phyloP scores from a whole-genome alignment of 92 coral and sea anemone species.

The Epizoanthus ramosus region DNA sequence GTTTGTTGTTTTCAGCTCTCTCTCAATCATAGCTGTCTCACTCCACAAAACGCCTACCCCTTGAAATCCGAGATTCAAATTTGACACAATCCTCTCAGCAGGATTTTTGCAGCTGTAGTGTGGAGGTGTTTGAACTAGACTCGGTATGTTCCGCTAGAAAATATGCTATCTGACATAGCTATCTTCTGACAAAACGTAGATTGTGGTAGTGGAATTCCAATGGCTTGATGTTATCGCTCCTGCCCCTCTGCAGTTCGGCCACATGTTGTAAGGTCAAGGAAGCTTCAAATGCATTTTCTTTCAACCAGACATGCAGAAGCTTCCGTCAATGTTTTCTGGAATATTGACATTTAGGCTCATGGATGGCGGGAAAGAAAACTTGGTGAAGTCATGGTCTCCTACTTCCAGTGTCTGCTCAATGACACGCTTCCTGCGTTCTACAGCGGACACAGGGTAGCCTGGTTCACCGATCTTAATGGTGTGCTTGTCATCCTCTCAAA shows the following conservation, averaged over 20 bases:
- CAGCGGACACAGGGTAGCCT: conserved; percentile 68
- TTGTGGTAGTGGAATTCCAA: conserved; percentile 46
- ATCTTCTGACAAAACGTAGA: conserved; percentile 29
- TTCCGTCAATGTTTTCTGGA: conserved; percentile 53
- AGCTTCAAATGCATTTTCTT: conserved; percentile 56
- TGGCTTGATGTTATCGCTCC: neutral
- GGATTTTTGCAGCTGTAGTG: conserved; percentile 56
- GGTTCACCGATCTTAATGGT: conserved; percentile 71
- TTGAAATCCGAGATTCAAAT: conserved; percentile 54
- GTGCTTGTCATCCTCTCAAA: conserved; percentile 76
- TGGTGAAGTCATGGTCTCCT: conserved; percentile 72
- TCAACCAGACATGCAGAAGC: conserved; percentile 60
- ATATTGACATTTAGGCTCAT: conserved; percentile 22
- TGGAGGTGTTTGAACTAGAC: conserved; percentile 53
- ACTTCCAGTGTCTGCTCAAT: conserved; percentile 62
- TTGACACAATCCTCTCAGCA: conserved; percentile 58
- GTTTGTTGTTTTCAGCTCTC: conserved; percentile 46
- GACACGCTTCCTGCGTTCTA: conserved; percentile 62
- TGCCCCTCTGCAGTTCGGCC: conserved; percentile 24
- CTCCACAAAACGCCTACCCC: conserved; percentile 47
- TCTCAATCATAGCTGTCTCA: conserved; percentile 47
- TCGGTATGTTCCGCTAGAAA: conserved; percentile 49
- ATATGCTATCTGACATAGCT: conserved; percentile 54
- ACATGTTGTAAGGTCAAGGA: conserved; percentile 61
- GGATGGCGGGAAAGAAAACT: conserved; percentile 13